Conservation (phyloP, 2,888 invertebrate genomes). For the Paralinhomoeus sp. region DNA sequence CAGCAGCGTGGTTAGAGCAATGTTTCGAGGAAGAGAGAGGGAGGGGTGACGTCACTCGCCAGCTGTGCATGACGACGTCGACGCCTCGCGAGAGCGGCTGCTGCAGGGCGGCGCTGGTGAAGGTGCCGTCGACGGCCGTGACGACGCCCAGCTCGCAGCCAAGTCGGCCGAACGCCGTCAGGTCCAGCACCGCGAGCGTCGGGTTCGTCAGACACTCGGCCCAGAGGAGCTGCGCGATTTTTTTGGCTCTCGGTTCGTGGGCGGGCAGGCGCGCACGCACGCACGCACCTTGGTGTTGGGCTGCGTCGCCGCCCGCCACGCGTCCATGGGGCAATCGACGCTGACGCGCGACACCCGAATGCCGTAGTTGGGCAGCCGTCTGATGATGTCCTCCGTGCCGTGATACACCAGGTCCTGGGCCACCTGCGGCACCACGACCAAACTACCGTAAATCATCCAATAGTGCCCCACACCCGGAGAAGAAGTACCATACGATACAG, state of each 20-base stretch:
- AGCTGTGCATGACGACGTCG: conserved; percentile 26
- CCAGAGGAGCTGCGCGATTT: conserved; percentile 23
- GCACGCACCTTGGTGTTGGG: conserved; percentile 24
- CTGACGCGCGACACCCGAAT: conserved; percentile 18
- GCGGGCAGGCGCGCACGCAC: too few species aligned
- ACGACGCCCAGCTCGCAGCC: conserved; percentile 5
- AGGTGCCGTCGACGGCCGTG: conserved; percentile 27
- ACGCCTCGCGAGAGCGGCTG: conserved; percentile 24
- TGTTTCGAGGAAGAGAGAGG: not conserved
- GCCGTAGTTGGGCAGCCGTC: conserved; percentile 18
- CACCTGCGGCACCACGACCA: too few species aligned
- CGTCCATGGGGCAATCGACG: conserved; percentile 13
- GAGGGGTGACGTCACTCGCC: conserved; percentile 10
- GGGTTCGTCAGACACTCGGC: conserved; percentile 29
- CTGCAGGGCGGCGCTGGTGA: conserved; percentile 24
- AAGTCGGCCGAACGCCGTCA: conserved; percentile 17
- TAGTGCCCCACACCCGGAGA: too few species aligned
- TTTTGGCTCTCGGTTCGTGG: too few species aligned
- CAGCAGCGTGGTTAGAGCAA: conserved; percentile 2
- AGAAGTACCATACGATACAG: too few species aligned
- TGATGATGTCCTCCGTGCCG: conserved; percentile 19
- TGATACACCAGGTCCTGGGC: conserved; percentile 22
- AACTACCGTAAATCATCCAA: too few species aligned
- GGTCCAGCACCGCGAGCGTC: conserved; percentile 23
- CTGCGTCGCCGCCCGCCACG: conserved; percentile 19